These are phyloP conservation scores for Phataginus tricuspis DNA, from an alignment of 2,797 vertebrate genomes.

Conservation along the genomic window DNA sequence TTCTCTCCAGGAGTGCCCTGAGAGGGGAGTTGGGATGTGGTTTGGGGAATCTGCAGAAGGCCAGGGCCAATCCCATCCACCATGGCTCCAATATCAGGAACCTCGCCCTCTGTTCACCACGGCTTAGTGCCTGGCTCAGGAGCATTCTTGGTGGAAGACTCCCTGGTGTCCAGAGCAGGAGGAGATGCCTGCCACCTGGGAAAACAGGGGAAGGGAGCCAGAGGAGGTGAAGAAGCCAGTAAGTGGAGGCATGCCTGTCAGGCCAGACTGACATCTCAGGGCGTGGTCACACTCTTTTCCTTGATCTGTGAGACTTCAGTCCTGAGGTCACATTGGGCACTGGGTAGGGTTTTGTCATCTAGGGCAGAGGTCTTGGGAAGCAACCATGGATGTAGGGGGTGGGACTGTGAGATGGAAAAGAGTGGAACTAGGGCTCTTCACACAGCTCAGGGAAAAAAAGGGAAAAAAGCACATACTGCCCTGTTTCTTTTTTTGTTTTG, in stretches of 20 bases:
- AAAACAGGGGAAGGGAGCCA: background rate
- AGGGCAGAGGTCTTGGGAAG: background rate
- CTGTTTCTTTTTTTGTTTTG: constrained; percentile 34
- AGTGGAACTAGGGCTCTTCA: constrained; percentile 38
- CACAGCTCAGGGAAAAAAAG: constrained; percentile 54
- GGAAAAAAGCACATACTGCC: constrained; percentile 80
- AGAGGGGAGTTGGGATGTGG: background rate
- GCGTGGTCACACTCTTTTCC: background rate
- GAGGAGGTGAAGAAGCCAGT: background rate
- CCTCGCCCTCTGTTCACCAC: background rate
- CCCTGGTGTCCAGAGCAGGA: background rate
- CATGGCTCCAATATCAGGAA: background rate
- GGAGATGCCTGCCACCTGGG: background rate
- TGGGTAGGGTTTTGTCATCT: background rate
- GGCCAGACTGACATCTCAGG: background rate
- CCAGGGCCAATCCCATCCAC: background rate
- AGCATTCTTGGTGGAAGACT: background rate
- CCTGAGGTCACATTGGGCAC: background rate
- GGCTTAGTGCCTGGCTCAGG: background rate
- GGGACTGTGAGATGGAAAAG: background rate
- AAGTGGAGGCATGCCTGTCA: background rate
- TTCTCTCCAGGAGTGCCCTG: background rate
- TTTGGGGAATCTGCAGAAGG: background rate
- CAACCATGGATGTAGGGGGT: background rate
- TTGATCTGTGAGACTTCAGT: background rate